Conservation (phyloP, 2,113 vertebrate species). For the Coryphaenoides rupestris region DNA sequence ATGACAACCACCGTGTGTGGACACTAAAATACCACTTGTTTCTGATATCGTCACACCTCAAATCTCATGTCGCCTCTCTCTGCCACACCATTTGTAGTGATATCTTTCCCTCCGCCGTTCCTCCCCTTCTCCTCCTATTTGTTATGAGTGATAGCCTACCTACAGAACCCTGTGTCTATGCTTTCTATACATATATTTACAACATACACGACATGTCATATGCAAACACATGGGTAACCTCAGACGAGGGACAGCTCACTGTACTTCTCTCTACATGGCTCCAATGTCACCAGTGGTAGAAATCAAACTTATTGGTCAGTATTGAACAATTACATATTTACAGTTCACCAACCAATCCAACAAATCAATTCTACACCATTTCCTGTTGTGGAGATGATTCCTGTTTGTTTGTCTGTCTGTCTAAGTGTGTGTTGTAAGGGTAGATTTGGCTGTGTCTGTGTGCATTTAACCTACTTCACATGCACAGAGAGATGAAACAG, state of each 20-base stretch:
- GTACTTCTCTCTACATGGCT: conserved; percentile 59
- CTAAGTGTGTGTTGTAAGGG: no score
- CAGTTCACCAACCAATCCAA: conserved; percentile 52
- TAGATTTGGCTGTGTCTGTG: conserved; percentile 51
- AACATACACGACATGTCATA: conserved; percentile 60
- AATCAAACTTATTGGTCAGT: conserved; percentile 62
- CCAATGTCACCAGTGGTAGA: conserved; percentile 62
- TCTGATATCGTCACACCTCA: no score
- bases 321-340: conserved; percentile 72
- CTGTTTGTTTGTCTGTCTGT: no score
- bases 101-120: conserved; percentile 13
- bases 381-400: conserved; percentile 52
- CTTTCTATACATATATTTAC: conserved; percentile 73
- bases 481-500: conserved; percentile 72
- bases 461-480: conserved; percentile 72
- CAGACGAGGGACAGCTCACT: conserved; percentile 54
- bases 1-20: no score
- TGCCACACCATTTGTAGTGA: conserved; percentile 1
- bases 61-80: neutral
- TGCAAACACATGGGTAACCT: conserved; percentile 50
- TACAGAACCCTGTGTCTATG: conserved; percentile 56
- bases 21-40: no score
- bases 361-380: neutral
- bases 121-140: conserved; percentile 20
- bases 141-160: conserved; percentile 29